phyloP scores from a whole-genome alignment of 2,888 invertebrate species.

The Drosophila flavopinicola region DNA sequence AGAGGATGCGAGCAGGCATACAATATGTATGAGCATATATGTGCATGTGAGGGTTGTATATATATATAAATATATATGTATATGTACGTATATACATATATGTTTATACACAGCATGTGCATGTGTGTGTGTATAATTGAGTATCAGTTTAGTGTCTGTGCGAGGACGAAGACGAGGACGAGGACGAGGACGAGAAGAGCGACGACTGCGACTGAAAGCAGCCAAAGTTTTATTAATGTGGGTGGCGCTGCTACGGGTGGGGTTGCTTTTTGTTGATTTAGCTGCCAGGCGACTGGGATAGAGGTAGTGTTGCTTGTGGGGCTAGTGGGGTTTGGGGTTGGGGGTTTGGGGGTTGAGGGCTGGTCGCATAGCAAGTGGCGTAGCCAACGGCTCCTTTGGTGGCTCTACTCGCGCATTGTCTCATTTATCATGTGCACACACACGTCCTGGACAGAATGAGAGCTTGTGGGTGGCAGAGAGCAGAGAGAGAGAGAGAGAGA shows the following conservation, averaged over 20 bases:
- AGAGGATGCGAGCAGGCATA: conserved; percentile 38
- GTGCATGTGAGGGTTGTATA: conserved; percentile 9
- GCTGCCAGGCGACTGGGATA: conserved; percentile 39
- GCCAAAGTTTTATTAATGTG: conserved; percentile 77
- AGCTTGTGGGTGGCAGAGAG: conserved; percentile 11
- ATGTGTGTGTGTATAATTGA: conserved; percentile 69
- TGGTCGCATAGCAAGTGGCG: conserved; percentile 31
- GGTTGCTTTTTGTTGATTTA: conserved; percentile 69
- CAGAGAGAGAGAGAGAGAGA: not conserved
- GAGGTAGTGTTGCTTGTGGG: not conserved
- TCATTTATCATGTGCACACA: conserved; percentile 73
- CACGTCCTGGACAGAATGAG: conserved; percentile 50
- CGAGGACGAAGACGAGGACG: conserved; percentile 33
- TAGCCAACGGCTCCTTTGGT: conserved; percentile 63
- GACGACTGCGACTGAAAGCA: conserved; percentile 60
- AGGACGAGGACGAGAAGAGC: conserved; percentile 9
- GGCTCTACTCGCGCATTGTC: conserved; percentile 62
- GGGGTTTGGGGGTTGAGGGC: not conserved
- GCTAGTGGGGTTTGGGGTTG: not conserved
- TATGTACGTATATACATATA: conserved; percentile 12
- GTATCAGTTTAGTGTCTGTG: conserved; percentile 75
- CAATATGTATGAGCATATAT: conserved; percentile 38
- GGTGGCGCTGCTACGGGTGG: conserved; percentile 40
- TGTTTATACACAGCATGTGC: conserved; percentile 13
- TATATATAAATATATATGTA: conserved; percentile 7